Base-by-base conservation (phyloP, 2,888 invertebrate genomes). In the Spilarctia lutea region DNA sequence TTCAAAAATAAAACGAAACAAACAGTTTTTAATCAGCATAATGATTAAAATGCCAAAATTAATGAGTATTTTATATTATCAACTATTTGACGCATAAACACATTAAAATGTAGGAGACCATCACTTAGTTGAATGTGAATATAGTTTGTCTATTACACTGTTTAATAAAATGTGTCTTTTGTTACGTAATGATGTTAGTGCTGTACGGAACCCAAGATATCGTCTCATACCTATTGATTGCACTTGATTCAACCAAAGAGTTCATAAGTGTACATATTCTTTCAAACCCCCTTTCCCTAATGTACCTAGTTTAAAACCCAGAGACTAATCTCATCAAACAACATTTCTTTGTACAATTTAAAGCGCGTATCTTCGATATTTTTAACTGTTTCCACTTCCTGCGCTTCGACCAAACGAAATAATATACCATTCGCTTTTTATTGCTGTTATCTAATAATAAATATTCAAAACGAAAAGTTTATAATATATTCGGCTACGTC, bases 221-320 rank as follows among this genome's bases (percentile, higher is more conserved):
- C 80, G 80, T 66, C 75, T 80, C 71, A 81, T 77, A 82, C 82
- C 74, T 77, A 73, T 79, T 68, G 73, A 39, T 60, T 33, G 45
- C 74, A 69, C 67, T 80, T 79, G 82, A 80, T 74, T 80, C 75
- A 73, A 68, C 30, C 33, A 30, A 33, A 68, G 73, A 68, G 73
- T 69, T 75, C 33, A 71, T 75, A 65, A 77, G 63, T 52, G 52
- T 74, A 75, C 18, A 18, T 63, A 63, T 81, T 81, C 77, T 77
- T 77, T 76, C 71, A 74, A 83, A 80, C 76, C n/a, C 13, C 68
- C 71, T 71, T 45, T 68, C 75, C 52, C 30, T 35, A 75, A 75
- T 70, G 72, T 72, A 75, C 73, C 20, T 48, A 52, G 52, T 42
- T 30, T 65, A 71, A 56, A 73, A 77, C 69, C 66, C 72, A 79